Percentiles rank a stretch among this genome's conserved stretches.
Evolutionary conservation across 53 echinoderm and acorn worm genomes (phyloP).

Genomic region (Antedon mediterranea): DNA sequence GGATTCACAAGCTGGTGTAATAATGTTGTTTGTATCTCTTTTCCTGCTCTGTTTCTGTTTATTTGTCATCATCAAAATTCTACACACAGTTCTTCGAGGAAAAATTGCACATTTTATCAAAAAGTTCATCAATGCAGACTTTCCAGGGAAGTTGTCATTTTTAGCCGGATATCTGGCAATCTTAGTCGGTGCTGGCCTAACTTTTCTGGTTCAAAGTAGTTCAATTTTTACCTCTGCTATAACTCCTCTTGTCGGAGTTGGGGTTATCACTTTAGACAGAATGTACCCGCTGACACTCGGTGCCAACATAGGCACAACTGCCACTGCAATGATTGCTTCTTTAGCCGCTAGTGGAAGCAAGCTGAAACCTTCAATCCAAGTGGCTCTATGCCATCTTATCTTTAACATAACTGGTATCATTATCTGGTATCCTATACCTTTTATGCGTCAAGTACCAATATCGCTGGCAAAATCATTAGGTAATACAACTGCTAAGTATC

Average conservation of each 20-base stretch:
- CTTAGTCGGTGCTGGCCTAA: slow-evolving; percentile 53
- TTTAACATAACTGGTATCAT: slow-evolving; percentile 86
- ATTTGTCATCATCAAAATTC: slow-evolving; percentile 69
- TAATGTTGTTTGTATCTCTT: slow-evolving; percentile 52
- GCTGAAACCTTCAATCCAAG: slow-evolving; percentile 57
- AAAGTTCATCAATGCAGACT: slow-evolving; percentile 82
- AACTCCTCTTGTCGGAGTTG: slow-evolving; percentile 88
- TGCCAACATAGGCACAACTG: slow-evolving; percentile 88
- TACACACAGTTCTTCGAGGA: slow-evolving; percentile 81
- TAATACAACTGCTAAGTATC: slow-evolving; percentile 85
- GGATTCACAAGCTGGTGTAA: slow-evolving; percentile 41
- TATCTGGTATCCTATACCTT: slow-evolving; percentile 82
- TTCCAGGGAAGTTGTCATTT: slow-evolving; percentile 49
- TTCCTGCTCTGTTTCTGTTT: slow-evolving; percentile 62
- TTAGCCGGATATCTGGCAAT: slow-evolving; percentile 93
- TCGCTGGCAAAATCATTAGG: slow-evolving; percentile 49
- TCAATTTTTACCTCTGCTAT: slow-evolving; percentile 94
- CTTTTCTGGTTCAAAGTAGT: slow-evolving; percentile 90
- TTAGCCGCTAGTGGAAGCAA: slow-evolving; percentile 40
- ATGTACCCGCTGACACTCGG: slow-evolving; percentile 96
- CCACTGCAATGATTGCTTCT: slow-evolving; percentile 77
- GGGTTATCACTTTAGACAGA: slow-evolving; percentile 73
- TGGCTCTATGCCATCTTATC: slow-evolving; percentile 80
- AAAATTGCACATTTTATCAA: slow-evolving; percentile 66
- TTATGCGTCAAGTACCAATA: slow-evolving; percentile 58